Base-by-base conservation (phyloP, 2,888 invertebrate genomes). In the Xestia sexstrigata region DNA sequence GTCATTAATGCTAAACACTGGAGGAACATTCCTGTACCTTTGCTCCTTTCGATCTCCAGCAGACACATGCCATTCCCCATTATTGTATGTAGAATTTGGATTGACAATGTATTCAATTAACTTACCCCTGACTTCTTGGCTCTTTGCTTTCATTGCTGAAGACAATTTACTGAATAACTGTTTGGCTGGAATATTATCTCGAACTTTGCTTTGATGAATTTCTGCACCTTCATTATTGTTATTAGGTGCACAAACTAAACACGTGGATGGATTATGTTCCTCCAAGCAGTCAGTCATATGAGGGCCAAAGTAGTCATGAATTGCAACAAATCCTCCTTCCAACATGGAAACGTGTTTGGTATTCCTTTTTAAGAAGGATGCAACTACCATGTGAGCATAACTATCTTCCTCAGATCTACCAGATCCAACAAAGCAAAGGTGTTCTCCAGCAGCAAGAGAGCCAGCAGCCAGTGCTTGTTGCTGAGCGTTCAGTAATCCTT, bases 301-400 rank as follows among this genome's bases (percentile, higher is more conserved):
- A 76, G 98, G 98, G 23, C 98, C 98, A 92, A 99, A 98, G 90
- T 98, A 98, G 86, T 98, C 98, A 91, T 98, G 98, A 84, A 98
- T 97, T 45, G 98, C 98, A 89, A 97, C 97, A 95, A 99, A 99
- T 6, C 99, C 99, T 77, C 99, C 99, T 85, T 98, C 98, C 35
- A 99, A 97, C 95, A 99, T 97, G 69, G 99, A 99, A 68, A 99
- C 99, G 93, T 99, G 99, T 89, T 98, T 98, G 0, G 98, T 98
- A 92, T 99, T 98, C 93, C 98, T 98, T 95, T 99, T 99, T 68
- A 99, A 97, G 94, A 99, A 99, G 76, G 99, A 99, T 11, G 99
- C 99, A 26, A 99, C 99, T 42, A 99, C 99, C 99, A 99, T 99
- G 93, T 99, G 98, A 30, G 99, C 99, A 93, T 99, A 99, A 89